Percentiles rank a stretch among this genome's conserved stretches.
Evolutionary conservation across 2,888 invertebrate genomes (phyloP).

Genomic region (Merodon equestris): DNA sequence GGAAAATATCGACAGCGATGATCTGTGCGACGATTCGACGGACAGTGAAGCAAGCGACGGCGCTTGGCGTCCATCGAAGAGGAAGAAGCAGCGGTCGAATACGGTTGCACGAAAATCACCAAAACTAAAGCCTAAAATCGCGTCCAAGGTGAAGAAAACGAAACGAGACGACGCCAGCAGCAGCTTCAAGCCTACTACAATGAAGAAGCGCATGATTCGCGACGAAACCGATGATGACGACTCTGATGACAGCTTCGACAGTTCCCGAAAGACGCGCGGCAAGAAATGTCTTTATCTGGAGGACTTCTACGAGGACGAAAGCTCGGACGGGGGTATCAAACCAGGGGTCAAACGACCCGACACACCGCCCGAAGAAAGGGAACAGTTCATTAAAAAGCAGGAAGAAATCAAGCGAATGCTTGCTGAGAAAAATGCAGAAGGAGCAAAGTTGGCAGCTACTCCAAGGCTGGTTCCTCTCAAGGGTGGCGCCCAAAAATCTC

Average conservation of each 20-base stretch:
- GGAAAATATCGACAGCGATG: constrained; percentile 78
- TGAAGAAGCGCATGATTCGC: constrained; percentile 86
- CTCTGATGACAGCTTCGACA: constrained; percentile 80
- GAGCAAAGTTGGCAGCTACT: constrained; percentile 76
- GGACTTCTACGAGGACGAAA: constrained; percentile 77
- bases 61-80: constrained; percentile 77
- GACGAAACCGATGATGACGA: constrained; percentile 84
- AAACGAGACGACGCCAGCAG: constrained; percentile 76
- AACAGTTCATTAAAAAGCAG: constrained; percentile 78
- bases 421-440: constrained; percentile 78
- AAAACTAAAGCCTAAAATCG: constrained; percentile 72
- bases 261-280: constrained; percentile 76
- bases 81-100: constrained; percentile 74
- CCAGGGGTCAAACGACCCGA: constrained; percentile 78
- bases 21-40: constrained; percentile 77
- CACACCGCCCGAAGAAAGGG: constrained; percentile 79
- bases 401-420: constrained; percentile 79
- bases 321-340: constrained; percentile 78
- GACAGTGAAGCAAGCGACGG: constrained; percentile 77
- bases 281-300: constrained; percentile 78
- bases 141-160: constrained; percentile 71
- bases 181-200: constrained; percentile 77
- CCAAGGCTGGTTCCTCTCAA: constrained; percentile 76
- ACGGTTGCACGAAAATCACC: constrained; percentile 74
- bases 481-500: constrained; percentile 70